Evolutionary conservation across 2,113 vertebrate genomes (phyloP).

Genomic region (Manacus vitellinus): DNA sequence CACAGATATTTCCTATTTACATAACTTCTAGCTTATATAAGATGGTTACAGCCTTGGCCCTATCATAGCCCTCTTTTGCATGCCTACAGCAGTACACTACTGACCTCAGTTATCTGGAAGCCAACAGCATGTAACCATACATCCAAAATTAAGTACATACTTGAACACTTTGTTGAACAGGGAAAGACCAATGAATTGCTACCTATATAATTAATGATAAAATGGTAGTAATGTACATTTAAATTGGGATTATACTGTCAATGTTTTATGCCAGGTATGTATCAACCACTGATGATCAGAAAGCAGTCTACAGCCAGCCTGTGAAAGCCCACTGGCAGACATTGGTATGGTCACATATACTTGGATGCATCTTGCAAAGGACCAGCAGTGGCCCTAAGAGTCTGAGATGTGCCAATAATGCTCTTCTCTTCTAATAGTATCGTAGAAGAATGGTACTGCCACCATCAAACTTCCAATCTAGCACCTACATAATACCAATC

Average conservation of each 20-base stretch:
- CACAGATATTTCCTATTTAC: neutral
- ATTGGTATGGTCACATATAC: neutral
- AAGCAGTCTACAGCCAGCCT: neutral
- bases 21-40: neutral
- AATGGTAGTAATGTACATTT: neutral
- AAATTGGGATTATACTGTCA: neutral
- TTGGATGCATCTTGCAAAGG: neutral
- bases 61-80: neutral
- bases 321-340: neutral
- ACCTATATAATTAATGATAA: neutral
- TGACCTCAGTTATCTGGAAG: neutral
- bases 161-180: neutral
- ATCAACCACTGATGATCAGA: neutral
- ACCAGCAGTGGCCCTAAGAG: neutral
- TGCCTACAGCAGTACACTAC: neutral
- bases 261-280: neutral
- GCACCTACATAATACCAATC: neutral
- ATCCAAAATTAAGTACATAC: neutral
- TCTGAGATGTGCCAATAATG: neutral
- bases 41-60: neutral
- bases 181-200: neutral
- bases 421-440: neutral
- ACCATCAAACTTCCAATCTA: neutral
- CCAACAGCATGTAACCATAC: neutral
- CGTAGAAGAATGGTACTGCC: neutral